Base-by-base conservation (phyloP, 37 sponge, comb jelly and placozoan species). In the Spongia lamella region DNA sequence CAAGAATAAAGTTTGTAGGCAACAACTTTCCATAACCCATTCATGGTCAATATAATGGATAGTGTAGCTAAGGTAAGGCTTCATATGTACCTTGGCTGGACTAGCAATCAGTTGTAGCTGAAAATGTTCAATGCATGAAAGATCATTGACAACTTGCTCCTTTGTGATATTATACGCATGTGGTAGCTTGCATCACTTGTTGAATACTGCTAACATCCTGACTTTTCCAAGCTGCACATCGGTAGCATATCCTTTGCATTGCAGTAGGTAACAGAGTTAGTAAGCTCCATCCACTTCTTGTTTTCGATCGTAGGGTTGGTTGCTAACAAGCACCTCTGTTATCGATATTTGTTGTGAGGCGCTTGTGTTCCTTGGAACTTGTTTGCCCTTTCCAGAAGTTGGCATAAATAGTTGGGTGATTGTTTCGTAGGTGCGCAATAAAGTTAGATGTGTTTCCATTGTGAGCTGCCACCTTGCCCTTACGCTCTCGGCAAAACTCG, bases 381-480 rank as follows among this genome's bases (percentile, higher is more conserved):
- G 17, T 29, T 29, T 13, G 47, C 9, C 47, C 9, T 43, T 43
- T 43, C 7, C 5, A 9, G 22, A 22, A 26, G 15, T 76, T 16
- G 1, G 64, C 21, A 61, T 61, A 38, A 9, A 76, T 13, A 62
- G 37, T 39, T 22, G 77, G 33, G 15, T 60, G 65, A 33, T 76
- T 62, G n/a, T 38, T 43, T 52, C 53, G 24, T 31, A 76, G 52
- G 58, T 78, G 79, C 20, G 64, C 11, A 22, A 69, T 7, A 16
- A 79, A 50, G 57, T 70, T 79, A 30, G 61, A 68, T n/a, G 80
- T 79, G 52, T 59, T 79, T 17, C 80, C 80, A 15, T 50, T 39
- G 21, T 55, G 55, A 3, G 70, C 69, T 5, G 70, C 3, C 30
- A 79, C 70, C 56, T 35, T 26, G 22, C 49, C 32, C 2, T 63